phyloP scores from a whole-genome alignment of 1,140 invertebrate genomes.

The Drosophila leontia region DNA sequence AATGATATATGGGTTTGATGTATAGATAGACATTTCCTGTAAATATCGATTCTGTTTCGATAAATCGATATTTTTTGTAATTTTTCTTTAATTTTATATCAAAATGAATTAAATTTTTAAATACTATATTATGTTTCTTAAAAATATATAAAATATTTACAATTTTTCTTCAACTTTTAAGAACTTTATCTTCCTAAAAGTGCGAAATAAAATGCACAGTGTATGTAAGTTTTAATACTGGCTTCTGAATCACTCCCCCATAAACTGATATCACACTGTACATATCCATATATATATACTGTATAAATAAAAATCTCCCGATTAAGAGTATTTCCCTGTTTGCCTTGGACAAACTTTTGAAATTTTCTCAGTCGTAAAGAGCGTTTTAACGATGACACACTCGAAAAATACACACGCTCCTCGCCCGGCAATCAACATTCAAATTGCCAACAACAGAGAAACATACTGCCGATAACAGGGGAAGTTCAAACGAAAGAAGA shows the following conservation, averaged over 20 bases:
- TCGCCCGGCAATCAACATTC: slow-evolving; percentile 54
- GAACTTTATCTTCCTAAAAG: background rate
- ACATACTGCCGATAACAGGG: slow-evolving; percentile 53
- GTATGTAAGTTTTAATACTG: background rate
- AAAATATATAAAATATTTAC: too few relatives aligned
- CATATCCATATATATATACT: background rate
- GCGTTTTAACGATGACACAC: slow-evolving; percentile 76
- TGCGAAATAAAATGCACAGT: background rate
- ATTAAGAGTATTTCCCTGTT: slow-evolving; percentile 57
- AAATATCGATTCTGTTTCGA: too few relatives aligned
- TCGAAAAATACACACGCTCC: slow-evolving; percentile 20
- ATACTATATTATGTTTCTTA: too few relatives aligned
- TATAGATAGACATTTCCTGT: too few relatives aligned
- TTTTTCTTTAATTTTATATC: too few relatives aligned
- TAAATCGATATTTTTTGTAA: too few relatives aligned
- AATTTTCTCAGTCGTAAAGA: slow-evolving; percentile 55
- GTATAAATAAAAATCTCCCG: slow-evolving; percentile 12
- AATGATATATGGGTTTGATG: too few relatives aligned
- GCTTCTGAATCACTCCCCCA: slow-evolving; percentile 23
- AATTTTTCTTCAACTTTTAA: background rate
- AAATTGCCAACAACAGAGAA: slow-evolving; percentile 54
- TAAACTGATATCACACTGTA: slow-evolving; percentile 21
- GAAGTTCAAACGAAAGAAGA: slow-evolving; percentile 17
- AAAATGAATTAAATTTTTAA: too few relatives aligned
- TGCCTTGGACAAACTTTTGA: slow-evolving; percentile 8